A percentile compares a stretch with the other conserved stretches of the same genome.
These are phyloP conservation scores for Lagorchestes hirsutus DNA, from an alignment of 2,797 vertebrate species.

Conservation along the genomic window DNA sequence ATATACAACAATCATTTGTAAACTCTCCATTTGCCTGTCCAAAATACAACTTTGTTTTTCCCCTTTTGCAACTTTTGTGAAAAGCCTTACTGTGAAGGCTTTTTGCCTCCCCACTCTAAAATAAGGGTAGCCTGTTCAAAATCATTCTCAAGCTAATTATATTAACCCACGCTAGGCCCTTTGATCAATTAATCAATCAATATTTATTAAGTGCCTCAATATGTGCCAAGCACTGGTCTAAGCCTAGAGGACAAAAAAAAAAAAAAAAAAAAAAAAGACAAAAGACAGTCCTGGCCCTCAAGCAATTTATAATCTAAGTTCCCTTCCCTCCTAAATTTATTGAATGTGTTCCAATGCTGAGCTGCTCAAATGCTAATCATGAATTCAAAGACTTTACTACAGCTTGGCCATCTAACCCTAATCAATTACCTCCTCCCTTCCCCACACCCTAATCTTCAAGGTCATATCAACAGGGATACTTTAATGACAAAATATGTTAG, in stretches of 20 bases:
- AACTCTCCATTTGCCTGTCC: neutral
- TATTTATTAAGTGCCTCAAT: neutral
- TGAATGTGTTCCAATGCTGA: neutral
- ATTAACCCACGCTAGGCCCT: neutral
- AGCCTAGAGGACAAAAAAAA: neutral
- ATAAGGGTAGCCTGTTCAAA: neutral
- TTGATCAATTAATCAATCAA: neutral
- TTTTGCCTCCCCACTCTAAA: neutral
- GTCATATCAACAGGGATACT: neutral
- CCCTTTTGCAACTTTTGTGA: neutral
- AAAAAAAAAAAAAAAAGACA: neutral
- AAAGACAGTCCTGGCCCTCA: neutral
- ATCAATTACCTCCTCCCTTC: neutral
- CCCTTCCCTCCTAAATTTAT: neutral
- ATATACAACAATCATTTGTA: neutral
- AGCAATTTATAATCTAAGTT: neutral
- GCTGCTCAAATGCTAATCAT: neutral
- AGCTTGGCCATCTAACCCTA: neutral
- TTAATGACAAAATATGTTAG: neutral
- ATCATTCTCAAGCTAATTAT: neutral
- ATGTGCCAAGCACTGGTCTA: neutral
- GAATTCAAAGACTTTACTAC: neutral
- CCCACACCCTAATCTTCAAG: neutral
- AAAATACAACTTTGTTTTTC: neutral
- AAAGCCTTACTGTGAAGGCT: neutral